Base-by-base conservation (phyloP, 1,140 invertebrate species). In the Pomacea maculata region DNA sequence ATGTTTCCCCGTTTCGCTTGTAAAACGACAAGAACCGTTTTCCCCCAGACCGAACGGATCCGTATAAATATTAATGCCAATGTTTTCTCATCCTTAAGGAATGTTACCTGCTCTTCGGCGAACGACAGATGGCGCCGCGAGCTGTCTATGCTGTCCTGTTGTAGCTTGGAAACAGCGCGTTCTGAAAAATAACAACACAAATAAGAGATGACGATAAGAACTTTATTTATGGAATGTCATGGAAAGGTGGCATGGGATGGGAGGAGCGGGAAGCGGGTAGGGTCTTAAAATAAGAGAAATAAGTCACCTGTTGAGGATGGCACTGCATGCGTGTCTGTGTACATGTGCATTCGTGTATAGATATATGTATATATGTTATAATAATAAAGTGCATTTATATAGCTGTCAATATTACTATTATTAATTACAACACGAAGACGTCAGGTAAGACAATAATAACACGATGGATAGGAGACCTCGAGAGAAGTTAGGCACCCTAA, bases 141-240 rank as follows among this genome's bases (percentile, higher is more conserved):
- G 9, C 80, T 82, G 65, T 84, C 83, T 29, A 84, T 84, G 64
- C 74, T 84, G 74, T 84, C 83, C 29, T 82, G 70, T 78, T 82
- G 83, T 70, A 84, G 70, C 68, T 84, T 82, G 9, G 80, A 80
- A 29, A 84, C 81, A 19, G 80, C 80, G 65, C 70, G 71, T 67
- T 84, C 83, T 84, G 68, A 19, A 80, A 82, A 61, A 70, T 19
- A 68, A 34, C 52, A 82, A 57, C 57, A 82, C 55, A 80, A 61
- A 17, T 54, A n/a, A 61, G 0, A 72, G 17, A 63, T 65, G 29
- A 29, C 25, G 25, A 8, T 29, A 65, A 29, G 12, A 77, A 45
- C 9, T 55, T 14, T 5, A 21, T 19, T 9, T 61, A 11, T 5
- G 14, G 3, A 11, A 34, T n/a, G 1, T n/a, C 25, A 63, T 45